Percentiles rank a stretch among this genome's conserved stretches.
phyloP scores from a whole-genome alignment of 2,113 vertebrate species.

The Piaya cayana region DNA sequence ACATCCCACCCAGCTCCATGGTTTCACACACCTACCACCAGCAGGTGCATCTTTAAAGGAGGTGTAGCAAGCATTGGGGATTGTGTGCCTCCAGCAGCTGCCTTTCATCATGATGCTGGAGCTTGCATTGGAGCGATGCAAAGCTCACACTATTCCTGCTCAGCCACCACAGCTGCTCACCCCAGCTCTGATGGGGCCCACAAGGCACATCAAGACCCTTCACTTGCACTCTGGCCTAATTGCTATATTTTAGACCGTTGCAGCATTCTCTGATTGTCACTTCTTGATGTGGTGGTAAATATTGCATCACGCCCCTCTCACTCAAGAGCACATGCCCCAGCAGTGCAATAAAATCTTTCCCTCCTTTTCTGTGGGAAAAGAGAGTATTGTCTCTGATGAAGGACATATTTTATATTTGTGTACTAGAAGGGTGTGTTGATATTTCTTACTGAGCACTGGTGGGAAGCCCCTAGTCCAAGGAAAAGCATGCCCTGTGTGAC shows the following conservation, averaged over 20 bases:
- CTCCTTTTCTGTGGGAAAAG: slow-evolving; percentile 59
- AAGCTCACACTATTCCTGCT: not conserved
- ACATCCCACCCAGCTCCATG: not conserved
- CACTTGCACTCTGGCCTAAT: not conserved
- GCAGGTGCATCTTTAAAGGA: not conserved
- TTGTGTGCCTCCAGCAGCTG: rapidly evolving
- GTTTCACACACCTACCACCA: not conserved
- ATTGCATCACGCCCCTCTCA: not conserved
- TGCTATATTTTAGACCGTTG: not conserved
- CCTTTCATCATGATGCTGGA: rapidly evolving
- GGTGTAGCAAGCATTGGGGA: rapidly evolving
- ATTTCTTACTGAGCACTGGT: slow-evolving; percentile 14
- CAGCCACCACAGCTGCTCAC: not conserved
- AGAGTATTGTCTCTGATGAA: slow-evolving; percentile 45
- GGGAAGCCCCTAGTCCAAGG: not conserved
- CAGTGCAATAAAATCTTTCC: slow-evolving; percentile 10
- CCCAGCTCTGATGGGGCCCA: not conserved
- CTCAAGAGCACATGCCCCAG: not conserved
- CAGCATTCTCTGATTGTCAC: not conserved
- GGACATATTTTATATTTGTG: slow-evolving; percentile 43
- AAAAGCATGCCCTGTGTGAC: not conserved
- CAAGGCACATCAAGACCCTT: not conserved
- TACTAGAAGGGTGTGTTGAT: not conserved
- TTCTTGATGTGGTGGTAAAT: not conserved
- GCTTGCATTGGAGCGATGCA: rapidly evolving